Conservation (phyloP, 2,113 vertebrate species). For the Merops nubicus region DNA sequence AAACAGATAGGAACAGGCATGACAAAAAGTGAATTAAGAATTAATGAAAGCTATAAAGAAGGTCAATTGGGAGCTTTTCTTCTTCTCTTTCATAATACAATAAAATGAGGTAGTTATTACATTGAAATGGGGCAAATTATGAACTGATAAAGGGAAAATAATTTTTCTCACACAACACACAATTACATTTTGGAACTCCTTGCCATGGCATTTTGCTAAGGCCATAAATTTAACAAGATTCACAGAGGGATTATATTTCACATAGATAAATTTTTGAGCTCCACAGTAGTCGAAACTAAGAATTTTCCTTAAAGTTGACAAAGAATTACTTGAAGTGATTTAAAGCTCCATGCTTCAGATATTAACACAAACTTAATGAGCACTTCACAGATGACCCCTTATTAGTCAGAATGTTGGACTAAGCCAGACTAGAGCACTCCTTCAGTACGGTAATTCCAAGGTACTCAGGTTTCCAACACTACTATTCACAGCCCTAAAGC, state of each 20-base stretch:
- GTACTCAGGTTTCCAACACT: neutral
- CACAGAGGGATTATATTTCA: conserved; percentile 40
- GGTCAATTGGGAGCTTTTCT: conserved; percentile 54
- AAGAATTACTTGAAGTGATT: conserved; percentile 39
- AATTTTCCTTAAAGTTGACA: conserved; percentile 45
- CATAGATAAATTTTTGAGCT: conserved; percentile 33
- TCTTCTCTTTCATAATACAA: conserved; percentile 49
- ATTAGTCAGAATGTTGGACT: conserved; percentile 2
- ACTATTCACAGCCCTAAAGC: neutral
- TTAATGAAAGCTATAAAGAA: conserved; percentile 63
- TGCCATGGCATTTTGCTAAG: conserved; percentile 26
- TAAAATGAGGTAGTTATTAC: conserved; percentile 59
- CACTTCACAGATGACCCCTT: conserved; percentile 10
- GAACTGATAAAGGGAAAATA: conserved; percentile 64
- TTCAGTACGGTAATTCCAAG: neutral
- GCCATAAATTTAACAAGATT: conserved; percentile 47
- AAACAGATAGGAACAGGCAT: conserved; percentile 40
- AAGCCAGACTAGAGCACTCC: neutral
- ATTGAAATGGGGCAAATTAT: conserved; percentile 57
- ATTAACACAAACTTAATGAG: conserved; percentile 16
- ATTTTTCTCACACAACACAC: conserved; percentile 62
- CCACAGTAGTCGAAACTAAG: neutral
- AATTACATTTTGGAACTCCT: conserved; percentile 54
- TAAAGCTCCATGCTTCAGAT: conserved; percentile 21
- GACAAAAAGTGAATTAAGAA: conserved; percentile 50